Evolutionary conservation across 2,888 invertebrate species (phyloP).

Genomic region (Limnephilus rhombicus): DNA sequence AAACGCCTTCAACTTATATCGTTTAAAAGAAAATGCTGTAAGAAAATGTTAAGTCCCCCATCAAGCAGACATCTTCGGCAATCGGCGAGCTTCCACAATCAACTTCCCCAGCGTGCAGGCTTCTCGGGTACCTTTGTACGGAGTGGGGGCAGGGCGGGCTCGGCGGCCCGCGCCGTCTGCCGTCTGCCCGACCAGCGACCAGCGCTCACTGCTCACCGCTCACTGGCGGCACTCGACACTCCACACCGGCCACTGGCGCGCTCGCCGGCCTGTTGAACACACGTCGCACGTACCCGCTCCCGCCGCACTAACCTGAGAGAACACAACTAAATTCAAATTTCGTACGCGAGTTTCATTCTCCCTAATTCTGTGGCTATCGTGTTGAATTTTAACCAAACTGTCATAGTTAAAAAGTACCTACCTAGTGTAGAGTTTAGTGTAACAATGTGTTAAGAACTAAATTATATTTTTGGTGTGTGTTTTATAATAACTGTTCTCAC

Average conservation of each 20-base stretch:
- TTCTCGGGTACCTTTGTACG: neutral
- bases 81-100: slow-evolving; percentile 7
- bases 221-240: neutral
- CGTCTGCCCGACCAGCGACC: neutral
- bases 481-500: neutral
- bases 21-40: too few species aligned
- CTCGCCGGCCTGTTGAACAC: slow-evolving; percentile 62
- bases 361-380: neutral
- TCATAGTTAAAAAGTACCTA: neutral
- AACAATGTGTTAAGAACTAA: neutral
- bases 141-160: slow-evolving; percentile 40
- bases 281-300: slow-evolving; percentile 39
- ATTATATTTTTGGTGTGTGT: neutral
- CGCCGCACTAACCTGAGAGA: neutral
- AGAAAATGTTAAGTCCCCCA: too few species aligned
- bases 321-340: neutral
- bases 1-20: too few species aligned
- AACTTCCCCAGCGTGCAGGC: slow-evolving; percentile 10
- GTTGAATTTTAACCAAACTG: neutral
- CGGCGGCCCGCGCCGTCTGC: slow-evolving; percentile 30
- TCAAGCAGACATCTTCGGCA: neutral
- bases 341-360: slow-evolving; percentile 19
- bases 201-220: neutral
- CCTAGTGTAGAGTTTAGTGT: neutral
- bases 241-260: slow-evolving; percentile 47